phyloP scores from a whole-genome alignment of 2,113 vertebrate genomes.

The Patagioenas fasciata region DNA sequence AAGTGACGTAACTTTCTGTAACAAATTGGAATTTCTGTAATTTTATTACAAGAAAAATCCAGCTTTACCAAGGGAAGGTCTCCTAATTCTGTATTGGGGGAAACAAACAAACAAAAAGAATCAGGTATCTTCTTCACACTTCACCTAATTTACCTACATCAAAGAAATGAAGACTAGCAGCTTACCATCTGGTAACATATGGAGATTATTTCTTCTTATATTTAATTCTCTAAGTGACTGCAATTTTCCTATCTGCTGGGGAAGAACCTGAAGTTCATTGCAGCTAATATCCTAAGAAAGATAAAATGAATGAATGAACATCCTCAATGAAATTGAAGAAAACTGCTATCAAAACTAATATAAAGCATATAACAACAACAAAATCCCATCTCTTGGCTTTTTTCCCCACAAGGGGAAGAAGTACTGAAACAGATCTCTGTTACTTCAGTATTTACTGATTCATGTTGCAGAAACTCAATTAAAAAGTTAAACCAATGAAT shows the following conservation, averaged over 20 bases:
- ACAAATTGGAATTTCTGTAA: slow-evolving; percentile 92
- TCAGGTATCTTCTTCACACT: slow-evolving; percentile 2
- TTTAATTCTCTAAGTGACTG: slow-evolving; percentile 94
- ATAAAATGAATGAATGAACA: slow-evolving; percentile 24
- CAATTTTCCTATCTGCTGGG: slow-evolving; percentile 92
- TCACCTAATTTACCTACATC: not conserved
- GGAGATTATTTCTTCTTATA: slow-evolving; percentile 95
- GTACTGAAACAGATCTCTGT: not conserved
- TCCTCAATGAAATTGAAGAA: not conserved
- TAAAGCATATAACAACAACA: not conserved
- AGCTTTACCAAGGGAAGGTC: slow-evolving; percentile 92
- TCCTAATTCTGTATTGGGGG: slow-evolving; percentile 83
- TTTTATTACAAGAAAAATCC: slow-evolving; percentile 99
- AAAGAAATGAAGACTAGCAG: slow-evolving; percentile 7
- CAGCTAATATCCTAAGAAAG: slow-evolving; percentile 92
- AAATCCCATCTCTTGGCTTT: not conserved
- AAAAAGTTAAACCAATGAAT: not conserved
- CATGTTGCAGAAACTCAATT: not conserved
- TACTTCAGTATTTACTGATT: not conserved
- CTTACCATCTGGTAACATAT: slow-evolving; percentile 93
- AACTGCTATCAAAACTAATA: not conserved
- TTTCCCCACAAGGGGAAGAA: not conserved
- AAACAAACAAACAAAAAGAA: slow-evolving; percentile 3
- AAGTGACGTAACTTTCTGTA: slow-evolving; percentile 93
- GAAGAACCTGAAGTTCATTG: slow-evolving; percentile 96